phyloP scores from a whole-genome alignment of 1,140 invertebrate genomes.

The Drosophila repleta region DNA sequence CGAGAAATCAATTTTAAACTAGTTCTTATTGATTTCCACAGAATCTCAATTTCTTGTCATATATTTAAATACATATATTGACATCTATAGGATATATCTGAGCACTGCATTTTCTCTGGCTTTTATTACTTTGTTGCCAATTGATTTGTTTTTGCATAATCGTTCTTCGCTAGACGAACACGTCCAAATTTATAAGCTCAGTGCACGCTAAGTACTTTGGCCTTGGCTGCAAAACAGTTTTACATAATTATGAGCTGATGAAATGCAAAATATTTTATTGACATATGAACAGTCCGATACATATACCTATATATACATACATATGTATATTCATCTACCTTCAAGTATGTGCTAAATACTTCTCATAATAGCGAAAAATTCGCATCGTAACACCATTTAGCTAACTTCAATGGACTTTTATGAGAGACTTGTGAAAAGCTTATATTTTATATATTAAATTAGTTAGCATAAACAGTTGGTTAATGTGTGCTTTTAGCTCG shows the following conservation, averaged over 20 bases:
- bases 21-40: no score
- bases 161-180: constrained; percentile 53
- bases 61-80: no score
- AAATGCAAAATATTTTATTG: constrained; percentile 6
- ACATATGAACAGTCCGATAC: background rate
- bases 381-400: constrained; percentile 13
- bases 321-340: constrained; percentile 14
- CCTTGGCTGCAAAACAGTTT: constrained; percentile 6
- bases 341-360: constrained; percentile 35
- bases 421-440: background rate
- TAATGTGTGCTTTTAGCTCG: background rate
- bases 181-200: constrained; percentile 55
- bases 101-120: background rate
- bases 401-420: background rate
- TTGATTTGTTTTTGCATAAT: constrained; percentile 78
- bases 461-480: background rate
- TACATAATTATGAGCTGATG: constrained; percentile 3
- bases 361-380: constrained; percentile 32
- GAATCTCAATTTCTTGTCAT: no score
- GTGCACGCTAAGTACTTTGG: constrained; percentile 56
- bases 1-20: no score
- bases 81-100: no score
- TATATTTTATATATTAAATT: background rate
- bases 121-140: constrained; percentile 39
- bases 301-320: constrained; percentile 9